Conservation (phyloP, 2,888 invertebrate genomes). For the Tuberolachnus salignus region DNA sequence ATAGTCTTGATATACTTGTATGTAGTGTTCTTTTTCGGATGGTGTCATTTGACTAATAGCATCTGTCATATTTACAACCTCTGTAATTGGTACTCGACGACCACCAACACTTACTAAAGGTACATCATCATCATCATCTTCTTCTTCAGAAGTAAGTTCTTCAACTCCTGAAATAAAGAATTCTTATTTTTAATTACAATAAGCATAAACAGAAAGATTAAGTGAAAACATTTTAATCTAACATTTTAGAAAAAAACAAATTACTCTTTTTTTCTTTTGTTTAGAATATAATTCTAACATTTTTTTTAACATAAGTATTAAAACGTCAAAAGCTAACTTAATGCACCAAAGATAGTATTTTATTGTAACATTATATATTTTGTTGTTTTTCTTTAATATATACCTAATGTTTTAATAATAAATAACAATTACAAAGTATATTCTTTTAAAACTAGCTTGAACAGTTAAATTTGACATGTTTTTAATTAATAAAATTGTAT, state of each 20-base stretch:
- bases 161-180: conserved; percentile 41
- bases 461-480: neutral
- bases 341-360: too few relatives aligned
- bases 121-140: conserved; percentile 78
- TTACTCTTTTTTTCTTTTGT: too few relatives aligned
- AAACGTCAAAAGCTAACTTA: too few relatives aligned
- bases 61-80: conserved; percentile 85
- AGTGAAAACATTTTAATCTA: neutral
- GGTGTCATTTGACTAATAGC: conserved; percentile 80
- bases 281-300: too few relatives aligned
- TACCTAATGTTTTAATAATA: too few relatives aligned
- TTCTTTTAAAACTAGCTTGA: too few relatives aligned
- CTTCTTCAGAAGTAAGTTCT: conserved; percentile 68
- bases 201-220: neutral
- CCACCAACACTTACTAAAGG: conserved; percentile 84
- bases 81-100: conserved; percentile 78
- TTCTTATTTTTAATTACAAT: neutral
- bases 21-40: conserved; percentile 90
- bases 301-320: too few relatives aligned
- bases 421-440: too few relatives aligned
- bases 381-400: too few relatives aligned
- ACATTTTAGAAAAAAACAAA: neutral
- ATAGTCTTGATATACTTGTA: conserved; percentile 90
- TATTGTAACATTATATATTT: too few relatives aligned
- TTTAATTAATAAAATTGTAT: conserved; percentile 34